These are phyloP conservation scores for Diglossa cyanea DNA, from an alignment of 2,797 vertebrate species.

Conservation along the genomic window DNA sequence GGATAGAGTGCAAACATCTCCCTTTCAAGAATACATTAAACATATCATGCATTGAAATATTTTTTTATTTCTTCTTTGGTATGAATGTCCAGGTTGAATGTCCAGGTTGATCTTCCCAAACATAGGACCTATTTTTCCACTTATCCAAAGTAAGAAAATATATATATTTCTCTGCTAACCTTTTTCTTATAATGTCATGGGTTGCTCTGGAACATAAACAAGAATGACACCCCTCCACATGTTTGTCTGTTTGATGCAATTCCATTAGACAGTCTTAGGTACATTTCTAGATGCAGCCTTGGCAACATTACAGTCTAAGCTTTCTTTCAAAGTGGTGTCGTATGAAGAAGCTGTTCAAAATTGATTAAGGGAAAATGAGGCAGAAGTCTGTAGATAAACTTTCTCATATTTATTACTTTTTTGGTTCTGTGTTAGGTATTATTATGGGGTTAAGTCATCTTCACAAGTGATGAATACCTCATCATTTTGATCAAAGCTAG, in stretches of 20 bases:
- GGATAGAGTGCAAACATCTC: not conserved
- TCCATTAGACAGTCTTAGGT: not conserved
- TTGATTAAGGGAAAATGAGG: not conserved
- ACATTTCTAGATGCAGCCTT: not conserved
- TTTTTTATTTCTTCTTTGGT: not conserved
- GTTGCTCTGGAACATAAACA: not conserved
- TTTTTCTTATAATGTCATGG: not conserved
- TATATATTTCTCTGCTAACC: not conserved
- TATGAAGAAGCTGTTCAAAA: not conserved
- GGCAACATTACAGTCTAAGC: not conserved
- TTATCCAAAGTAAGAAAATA: not conserved
- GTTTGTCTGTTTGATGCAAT: not conserved
- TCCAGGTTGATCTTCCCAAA: not conserved
- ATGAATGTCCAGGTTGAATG: not conserved
- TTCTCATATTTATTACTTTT: not conserved
- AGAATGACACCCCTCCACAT: not conserved
- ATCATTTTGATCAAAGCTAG: not conserved
- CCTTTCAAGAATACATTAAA: not conserved
- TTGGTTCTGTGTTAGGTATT: not conserved
- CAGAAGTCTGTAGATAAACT: not conserved
- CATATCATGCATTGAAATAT: not conserved
- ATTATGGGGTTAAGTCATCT: not conserved
- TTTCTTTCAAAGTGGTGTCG: not conserved
- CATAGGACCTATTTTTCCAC: not conserved
- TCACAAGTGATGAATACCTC: not conserved